A percentile compares a stretch with the other conserved stretches of the same genome.
These are phyloP conservation scores for Sparidentex hasta DNA, from an alignment of 2,797 vertebrate genomes.

Conservation along the genomic window DNA sequence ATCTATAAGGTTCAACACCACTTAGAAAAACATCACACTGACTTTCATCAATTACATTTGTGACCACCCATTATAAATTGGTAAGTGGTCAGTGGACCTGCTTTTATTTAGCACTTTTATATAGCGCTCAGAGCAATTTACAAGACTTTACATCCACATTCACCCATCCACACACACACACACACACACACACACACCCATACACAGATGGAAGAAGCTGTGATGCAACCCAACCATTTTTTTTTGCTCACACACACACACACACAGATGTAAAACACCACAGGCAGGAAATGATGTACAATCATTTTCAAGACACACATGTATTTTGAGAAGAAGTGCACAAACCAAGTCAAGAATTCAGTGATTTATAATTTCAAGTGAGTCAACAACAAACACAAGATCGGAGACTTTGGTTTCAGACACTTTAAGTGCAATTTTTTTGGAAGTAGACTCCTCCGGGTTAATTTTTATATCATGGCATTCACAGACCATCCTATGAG, in stretches of 20 bases:
- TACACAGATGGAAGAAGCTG: too few relatives aligned
- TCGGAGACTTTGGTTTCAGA: background rate
- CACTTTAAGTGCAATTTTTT: slow-evolving; percentile 25
- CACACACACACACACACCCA: too few relatives aligned
- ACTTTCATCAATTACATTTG: slow-evolving; percentile 13
- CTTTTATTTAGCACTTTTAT: too few relatives aligned
- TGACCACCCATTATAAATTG: background rate
- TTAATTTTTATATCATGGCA: background rate
- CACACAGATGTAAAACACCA: background rate
- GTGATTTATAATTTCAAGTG: slow-evolving; percentile 11
- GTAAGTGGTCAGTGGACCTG: background rate
- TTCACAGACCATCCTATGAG: slow-evolving; percentile 1
- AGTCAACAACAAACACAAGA: background rate
- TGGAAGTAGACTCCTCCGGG: background rate
- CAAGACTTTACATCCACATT: too few relatives aligned
- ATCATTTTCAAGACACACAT: background rate
- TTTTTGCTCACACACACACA: background rate
- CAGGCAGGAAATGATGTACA: background rate
- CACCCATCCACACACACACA: too few relatives aligned
- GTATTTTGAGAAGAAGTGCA: background rate
- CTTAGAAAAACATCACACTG: background rate
- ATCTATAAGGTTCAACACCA: slow-evolving; percentile 4
- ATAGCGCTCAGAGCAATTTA: too few relatives aligned
- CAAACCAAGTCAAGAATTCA: background rate
- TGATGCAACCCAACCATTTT: too few relatives aligned